Percentiles rank a stretch among this genome's conserved stretches.
Evolutionary conservation across 2,888 invertebrate genomes (phyloP).

Genomic region (Petrolisthes cinctipes): DNA sequence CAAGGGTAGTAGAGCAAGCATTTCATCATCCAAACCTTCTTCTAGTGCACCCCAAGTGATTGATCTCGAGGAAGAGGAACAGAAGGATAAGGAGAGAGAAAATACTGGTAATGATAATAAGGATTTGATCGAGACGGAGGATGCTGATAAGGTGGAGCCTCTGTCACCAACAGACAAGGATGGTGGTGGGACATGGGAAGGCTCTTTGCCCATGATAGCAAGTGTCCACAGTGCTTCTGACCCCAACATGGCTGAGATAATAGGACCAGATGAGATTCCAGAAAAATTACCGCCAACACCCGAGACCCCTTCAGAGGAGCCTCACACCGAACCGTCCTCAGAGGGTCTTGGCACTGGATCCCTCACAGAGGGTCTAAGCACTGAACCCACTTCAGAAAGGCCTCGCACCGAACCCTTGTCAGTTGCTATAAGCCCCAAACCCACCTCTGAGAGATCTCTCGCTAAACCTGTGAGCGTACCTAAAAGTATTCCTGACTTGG

Average conservation of each 20-base stretch:
- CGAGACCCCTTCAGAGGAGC: neutral
- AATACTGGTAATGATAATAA: neutral
- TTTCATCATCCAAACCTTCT: neutral
- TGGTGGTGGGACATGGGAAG: constrained; percentile 44
- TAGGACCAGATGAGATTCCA: constrained; percentile 17
- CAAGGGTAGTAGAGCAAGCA: constrained; percentile 4
- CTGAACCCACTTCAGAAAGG: neutral
- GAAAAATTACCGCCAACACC: neutral
- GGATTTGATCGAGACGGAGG: constrained; percentile 17
- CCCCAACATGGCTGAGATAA: constrained; percentile 36
- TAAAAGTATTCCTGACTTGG: constrained; percentile 39
- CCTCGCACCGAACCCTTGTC: neutral
- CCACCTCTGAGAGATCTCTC: neutral
- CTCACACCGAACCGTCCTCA: neutral
- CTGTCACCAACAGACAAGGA: constrained; percentile 19
- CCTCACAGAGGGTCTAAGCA: too few species aligned
- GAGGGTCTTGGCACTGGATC: too few species aligned
- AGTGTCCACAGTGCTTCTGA: constrained; percentile 54
- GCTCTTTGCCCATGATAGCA: constrained; percentile 40
- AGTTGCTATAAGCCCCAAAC: too few species aligned
- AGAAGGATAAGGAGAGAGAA: neutral
- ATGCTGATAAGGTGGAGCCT: neutral
- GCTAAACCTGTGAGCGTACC: neutral
- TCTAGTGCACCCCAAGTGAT: constrained; percentile 42
- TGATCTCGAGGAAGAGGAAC: constrained; percentile 55